Percentiles rank a stretch among this genome's conserved stretches.
Conservation (phyloP, 2,113 vertebrate genomes). For the Pedetes capensis region DNA sequence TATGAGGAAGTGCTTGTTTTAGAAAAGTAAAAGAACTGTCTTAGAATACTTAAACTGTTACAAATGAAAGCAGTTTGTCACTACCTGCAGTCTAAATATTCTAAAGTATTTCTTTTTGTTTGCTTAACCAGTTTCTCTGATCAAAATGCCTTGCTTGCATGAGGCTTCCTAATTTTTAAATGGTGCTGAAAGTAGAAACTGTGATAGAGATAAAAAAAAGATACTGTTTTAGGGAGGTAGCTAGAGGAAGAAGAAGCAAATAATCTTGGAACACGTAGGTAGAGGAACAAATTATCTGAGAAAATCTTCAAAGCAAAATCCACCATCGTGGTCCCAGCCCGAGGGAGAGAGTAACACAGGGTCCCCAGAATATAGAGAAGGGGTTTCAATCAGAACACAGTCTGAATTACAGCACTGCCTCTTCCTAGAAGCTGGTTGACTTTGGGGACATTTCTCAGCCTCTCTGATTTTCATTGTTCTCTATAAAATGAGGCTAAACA, state of each 20-base stretch:
- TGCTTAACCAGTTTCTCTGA: background rate
- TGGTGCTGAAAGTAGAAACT: background rate
- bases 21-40: background rate
- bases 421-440: background rate
- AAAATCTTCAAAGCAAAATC: background rate
- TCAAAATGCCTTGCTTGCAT: background rate
- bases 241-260: background rate
- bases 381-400: background rate
- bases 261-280: background rate
- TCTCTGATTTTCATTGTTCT: background rate
- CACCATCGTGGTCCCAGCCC: fast-evolving
- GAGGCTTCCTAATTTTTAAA: background rate
- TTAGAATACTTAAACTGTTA: background rate
- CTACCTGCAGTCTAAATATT: background rate
- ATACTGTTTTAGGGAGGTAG: background rate
- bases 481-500: background rate
- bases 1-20: background rate
- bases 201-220: background rate
- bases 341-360: too few relatives aligned
- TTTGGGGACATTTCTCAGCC: background rate
- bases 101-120: background rate
- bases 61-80: background rate
- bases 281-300: background rate
- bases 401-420: background rate
- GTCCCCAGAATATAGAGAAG: fast-evolving